Percentiles rank a stretch among this genome's conserved stretches.
Evolutionary conservation across 2,113 vertebrate genomes (phyloP).

Genomic region (Heteronetta atricapilla): DNA sequence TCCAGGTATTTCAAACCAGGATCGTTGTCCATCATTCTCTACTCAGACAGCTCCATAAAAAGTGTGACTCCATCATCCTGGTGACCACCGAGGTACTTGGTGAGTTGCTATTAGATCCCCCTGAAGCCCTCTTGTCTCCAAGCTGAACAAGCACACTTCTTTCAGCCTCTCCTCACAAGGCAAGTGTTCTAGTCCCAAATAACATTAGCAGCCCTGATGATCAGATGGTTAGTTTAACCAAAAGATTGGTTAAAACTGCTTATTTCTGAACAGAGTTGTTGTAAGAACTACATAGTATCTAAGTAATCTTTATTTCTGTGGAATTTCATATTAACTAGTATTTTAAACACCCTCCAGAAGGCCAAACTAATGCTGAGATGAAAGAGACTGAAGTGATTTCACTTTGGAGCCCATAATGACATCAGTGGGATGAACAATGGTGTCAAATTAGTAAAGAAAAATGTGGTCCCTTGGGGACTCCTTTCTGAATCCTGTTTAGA

Average conservation of each 20-base stretch:
- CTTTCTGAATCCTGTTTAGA: neutral
- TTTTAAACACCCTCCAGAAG: neutral
- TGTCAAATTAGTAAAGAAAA: neutral
- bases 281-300: neutral
- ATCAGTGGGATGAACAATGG: neutral
- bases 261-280: neutral
- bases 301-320: neutral
- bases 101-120: neutral
- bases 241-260: neutral
- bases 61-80: neutral
- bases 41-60: neutral
- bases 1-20: neutral
- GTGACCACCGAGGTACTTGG: neutral
- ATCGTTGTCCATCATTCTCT: neutral
- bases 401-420: neutral
- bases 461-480: neutral
- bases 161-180: neutral
- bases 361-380: neutral
- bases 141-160: neutral
- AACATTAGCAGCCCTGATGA: neutral
- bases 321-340: neutral
- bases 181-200: neutral
- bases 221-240: too few species aligned
- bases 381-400: neutral
- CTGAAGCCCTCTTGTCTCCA: neutral